These are phyloP conservation scores for Lasioglossum vierecki DNA, from an alignment of 2,888 invertebrate species.

Conservation along the genomic window DNA sequence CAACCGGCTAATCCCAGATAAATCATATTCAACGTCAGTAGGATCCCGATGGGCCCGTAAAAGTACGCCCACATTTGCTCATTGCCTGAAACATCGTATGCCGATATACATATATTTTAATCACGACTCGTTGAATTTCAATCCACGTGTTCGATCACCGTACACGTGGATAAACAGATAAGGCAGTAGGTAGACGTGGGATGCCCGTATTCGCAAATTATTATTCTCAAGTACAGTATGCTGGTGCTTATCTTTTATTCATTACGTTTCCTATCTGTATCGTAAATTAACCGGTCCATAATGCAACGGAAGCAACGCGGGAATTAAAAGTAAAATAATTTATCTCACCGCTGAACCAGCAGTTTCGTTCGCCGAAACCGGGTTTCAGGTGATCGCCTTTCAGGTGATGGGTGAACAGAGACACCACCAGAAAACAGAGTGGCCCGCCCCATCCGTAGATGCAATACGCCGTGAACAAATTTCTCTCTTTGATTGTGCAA, in stretches of 20 bases:
- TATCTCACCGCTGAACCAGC: slow-evolving; percentile 88
- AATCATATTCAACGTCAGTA: slow-evolving; percentile 86
- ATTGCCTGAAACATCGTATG: slow-evolving; percentile 83
- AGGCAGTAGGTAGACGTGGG: too few species aligned
- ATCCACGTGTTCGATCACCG: background rate
- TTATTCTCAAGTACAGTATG: background rate
- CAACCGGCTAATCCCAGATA: slow-evolving; percentile 87
- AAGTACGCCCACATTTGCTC: slow-evolving; percentile 88
- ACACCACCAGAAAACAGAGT: slow-evolving; percentile 84
- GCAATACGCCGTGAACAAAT: slow-evolving; percentile 86
- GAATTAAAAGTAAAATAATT: background rate
- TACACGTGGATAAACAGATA: background rate
- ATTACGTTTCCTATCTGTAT: background rate
- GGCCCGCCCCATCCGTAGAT: slow-evolving; percentile 87
- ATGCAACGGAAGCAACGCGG: background rate
- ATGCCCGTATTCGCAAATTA: background rate
- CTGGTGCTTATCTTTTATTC: background rate
- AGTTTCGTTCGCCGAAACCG: slow-evolving; percentile 86
- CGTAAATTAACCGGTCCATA: background rate
- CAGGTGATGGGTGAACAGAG: slow-evolving; percentile 85
- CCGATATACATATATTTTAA: background rate
- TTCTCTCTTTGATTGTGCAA: slow-evolving; percentile 84
- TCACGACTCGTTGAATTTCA: background rate
- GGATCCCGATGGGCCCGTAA: slow-evolving; percentile 87
- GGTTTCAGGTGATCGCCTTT: slow-evolving; percentile 86